Evolutionary conservation across 2,113 vertebrate species (phyloP).

Genomic region (Dicrurus megarhynchus): DNA sequence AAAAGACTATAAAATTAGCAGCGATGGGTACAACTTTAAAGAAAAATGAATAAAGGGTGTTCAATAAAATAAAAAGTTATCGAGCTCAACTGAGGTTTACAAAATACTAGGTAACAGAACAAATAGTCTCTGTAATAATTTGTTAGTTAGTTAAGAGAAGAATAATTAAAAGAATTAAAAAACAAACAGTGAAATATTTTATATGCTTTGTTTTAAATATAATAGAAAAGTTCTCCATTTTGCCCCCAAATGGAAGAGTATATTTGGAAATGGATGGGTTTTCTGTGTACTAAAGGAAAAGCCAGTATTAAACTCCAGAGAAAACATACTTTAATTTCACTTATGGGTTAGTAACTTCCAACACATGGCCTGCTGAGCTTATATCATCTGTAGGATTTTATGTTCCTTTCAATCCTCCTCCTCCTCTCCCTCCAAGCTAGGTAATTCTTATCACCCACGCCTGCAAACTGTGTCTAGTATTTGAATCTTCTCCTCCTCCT

Average conservation of each 20-base stretch:
- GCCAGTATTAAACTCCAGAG: not conserved
- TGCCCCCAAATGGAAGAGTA: not conserved
- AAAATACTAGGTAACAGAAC: not conserved
- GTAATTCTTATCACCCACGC: conserved; percentile 44
- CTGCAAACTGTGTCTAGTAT: conserved; percentile 58
- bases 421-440: not conserved
- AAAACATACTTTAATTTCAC: not conserved
- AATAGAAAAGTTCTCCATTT: not conserved
- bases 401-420: conserved; percentile 53
- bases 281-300: not conserved
- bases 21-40: not conserved
- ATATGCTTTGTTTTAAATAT: not conserved
- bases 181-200: not conserved
- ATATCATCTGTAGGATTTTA: conserved; percentile 35
- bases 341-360: conserved; percentile 19
- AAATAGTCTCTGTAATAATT: not conserved
- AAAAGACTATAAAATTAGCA: not conserved
- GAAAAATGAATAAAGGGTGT: not conserved
- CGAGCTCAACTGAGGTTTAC: not conserved
- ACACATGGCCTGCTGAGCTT: conserved; percentile 21
- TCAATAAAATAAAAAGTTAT: not conserved
- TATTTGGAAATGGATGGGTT: not conserved
- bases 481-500: conserved; percentile 19
- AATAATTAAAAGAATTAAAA: not conserved
- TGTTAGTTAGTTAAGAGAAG: not conserved